phyloP scores from a whole-genome alignment of 2,888 invertebrate species.

The Tachina fera region DNA sequence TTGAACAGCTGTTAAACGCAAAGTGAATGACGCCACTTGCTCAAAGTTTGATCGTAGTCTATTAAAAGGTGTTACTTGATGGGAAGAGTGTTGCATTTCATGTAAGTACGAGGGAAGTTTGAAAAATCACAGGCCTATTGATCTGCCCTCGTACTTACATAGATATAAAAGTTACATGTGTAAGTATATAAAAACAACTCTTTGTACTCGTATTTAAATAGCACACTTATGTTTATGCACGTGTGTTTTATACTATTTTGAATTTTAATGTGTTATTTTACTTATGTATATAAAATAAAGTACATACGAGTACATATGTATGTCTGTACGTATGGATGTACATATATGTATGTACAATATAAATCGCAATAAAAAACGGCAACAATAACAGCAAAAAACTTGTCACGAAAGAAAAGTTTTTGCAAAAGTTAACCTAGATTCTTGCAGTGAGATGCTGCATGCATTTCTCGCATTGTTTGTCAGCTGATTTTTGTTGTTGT shows the following conservation, averaged over 20 bases:
- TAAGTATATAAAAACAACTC: neutral
- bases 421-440: slow-evolving; percentile 69
- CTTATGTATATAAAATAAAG: slow-evolving; percentile 36
- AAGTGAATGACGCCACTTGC: too few relatives aligned
- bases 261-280: slow-evolving; percentile 61
- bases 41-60: too few relatives aligned
- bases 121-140: too few relatives aligned
- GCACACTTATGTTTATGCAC: neutral
- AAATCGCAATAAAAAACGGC: neutral
- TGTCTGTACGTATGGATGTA: too few relatives aligned
- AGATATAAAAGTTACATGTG: neutral
- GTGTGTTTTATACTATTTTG: slow-evolving; percentile 14
- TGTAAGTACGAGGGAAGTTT: too few relatives aligned
- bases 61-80: too few relatives aligned
- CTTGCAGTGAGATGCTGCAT: slow-evolving; percentile 44
- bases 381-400: slow-evolving; percentile 5
- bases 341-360: too few relatives aligned
- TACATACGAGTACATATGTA: too few relatives aligned
- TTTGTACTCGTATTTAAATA: neutral
- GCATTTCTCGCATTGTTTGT: slow-evolving; percentile 49
- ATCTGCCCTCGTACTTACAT: too few relatives aligned
- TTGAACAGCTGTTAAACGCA: too few relatives aligned
- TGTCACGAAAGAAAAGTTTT: slow-evolving; percentile 58
- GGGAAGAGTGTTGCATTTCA: too few relatives aligned
- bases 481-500: slow-evolving; percentile 13